Conservation (phyloP, 2,797 vertebrate species). For the Anguilla marmorata region DNA sequence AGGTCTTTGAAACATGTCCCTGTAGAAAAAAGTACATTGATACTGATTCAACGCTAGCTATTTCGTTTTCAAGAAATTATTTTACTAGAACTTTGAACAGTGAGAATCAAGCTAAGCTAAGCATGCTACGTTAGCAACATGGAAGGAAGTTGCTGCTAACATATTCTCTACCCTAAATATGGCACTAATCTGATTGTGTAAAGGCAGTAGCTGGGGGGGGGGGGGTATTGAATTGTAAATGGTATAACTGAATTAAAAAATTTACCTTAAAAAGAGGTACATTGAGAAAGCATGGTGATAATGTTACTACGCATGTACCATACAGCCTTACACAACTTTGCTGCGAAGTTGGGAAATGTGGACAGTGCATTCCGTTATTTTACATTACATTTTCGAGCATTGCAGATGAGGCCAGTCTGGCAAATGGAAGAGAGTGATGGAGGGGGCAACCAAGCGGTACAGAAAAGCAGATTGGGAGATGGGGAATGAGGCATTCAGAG, state of each 20-base stretch:
- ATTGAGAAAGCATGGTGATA: neutral
- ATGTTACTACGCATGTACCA: neutral
- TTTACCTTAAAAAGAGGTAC: no score
- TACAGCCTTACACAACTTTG: neutral
- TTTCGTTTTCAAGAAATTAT: neutral
- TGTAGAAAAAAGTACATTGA: neutral
- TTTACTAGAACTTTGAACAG: neutral
- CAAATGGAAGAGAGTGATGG: constrained; percentile 37
- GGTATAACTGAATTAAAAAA: no score
- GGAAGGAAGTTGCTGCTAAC: no score
- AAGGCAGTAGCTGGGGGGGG: neutral
- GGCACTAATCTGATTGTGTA: neutral
- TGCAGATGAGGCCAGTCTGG: constrained; percentile 54
- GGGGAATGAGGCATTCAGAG: neutral
- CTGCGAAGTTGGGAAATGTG: neutral
- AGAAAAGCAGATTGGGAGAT: constrained; percentile 31
- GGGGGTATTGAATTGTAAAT: no score
- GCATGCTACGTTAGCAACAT: neutral
- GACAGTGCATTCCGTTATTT: neutral
- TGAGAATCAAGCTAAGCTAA: neutral
- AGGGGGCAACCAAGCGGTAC: constrained; percentile 30
- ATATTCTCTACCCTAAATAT: neutral
- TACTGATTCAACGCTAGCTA: neutral
- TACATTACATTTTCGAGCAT: neutral
- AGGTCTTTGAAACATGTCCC: neutral